Conservation (phyloP, 2,113 vertebrate genomes). For the Leptosomus discolor region DNA sequence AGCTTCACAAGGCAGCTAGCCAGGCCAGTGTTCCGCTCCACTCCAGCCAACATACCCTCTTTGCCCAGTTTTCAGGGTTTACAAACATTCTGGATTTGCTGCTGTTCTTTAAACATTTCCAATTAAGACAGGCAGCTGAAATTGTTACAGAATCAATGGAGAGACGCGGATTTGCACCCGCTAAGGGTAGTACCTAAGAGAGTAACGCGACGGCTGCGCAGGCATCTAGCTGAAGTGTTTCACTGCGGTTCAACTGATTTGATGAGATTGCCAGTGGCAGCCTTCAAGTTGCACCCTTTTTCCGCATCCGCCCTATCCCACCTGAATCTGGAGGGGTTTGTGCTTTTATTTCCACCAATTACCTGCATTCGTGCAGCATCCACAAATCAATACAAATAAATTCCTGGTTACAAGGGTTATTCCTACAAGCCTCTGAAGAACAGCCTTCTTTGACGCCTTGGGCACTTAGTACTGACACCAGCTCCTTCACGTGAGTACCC, state of each 20-base stretch:
- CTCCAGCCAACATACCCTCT: neutral
- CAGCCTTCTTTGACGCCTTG: conserved; percentile 82
- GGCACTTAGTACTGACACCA: conserved; percentile 78
- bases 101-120: neutral
- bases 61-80: neutral
- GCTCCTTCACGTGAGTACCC: conserved; percentile 75
- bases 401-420: conserved; percentile 81
- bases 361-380: conserved; percentile 91
- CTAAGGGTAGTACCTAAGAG: neutral
- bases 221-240: neutral
- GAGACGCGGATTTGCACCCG: neutral
- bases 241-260: neutral
- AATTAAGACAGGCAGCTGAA: neutral
- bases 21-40: too few species aligned
- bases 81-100: neutral
- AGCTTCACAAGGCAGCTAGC: neutral
- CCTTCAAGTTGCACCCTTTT: neutral
- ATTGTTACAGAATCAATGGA: neutral
- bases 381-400: conserved; percentile 88
- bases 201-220: neutral
- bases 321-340: neutral
- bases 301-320: neutral
- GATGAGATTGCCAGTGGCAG: neutral
- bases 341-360: neutral
- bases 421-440: conserved; percentile 84